Evolutionary conservation across 2,113 vertebrate genomes (phyloP), one percentile per base, ranked within the genome.

Genomic region (Atherinomorus stipes): DNA sequence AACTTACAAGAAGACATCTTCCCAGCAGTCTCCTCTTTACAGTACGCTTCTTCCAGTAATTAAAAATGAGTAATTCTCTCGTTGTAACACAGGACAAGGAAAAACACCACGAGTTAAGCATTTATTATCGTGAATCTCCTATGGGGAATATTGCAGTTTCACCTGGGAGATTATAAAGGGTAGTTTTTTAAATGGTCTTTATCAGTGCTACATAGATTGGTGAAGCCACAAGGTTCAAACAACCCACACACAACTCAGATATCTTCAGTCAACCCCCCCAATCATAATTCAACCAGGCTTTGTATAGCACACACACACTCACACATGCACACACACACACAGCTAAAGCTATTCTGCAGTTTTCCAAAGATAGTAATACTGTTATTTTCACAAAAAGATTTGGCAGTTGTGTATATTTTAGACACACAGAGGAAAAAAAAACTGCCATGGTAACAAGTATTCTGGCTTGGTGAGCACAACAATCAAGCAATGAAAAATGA

Each of bases 381-480:
- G 18, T 56, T 65, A 57, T 70, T 63, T 60, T 22, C 15, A 21
- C 11, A 4, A 40, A 47, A 60, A 3, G 10, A n/a, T 19, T 40
- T 18, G 11, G 23, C 47, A 68, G 21, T 51, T 18, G 4, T 21
- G 16, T 51, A 7, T 67, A 56, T 76, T 83, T 71, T 49, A 67
- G 53, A 26, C 12, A 62, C 15, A 51, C n/a, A n/a, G n/a, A 28
- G 11, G 12, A n/a, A 62, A 54, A 42, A 71, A 80, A 61, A 82
- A 65, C 56, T 78, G 61, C 64, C 72, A 80, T 80, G 47, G 78
- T 72, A 85, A 86, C 78, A 59, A 50, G 57, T 56, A 56, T 44
- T 9, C 7, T 50, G 19, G 18, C 22, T 56, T n/a, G 21, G 12
- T 42, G 60, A 45, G 44, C 7, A 26, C 1, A 45, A 69, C 44